phyloP scores from a whole-genome alignment of 1,140 invertebrate genomes.

The Sarcophaga bullata region DNA sequence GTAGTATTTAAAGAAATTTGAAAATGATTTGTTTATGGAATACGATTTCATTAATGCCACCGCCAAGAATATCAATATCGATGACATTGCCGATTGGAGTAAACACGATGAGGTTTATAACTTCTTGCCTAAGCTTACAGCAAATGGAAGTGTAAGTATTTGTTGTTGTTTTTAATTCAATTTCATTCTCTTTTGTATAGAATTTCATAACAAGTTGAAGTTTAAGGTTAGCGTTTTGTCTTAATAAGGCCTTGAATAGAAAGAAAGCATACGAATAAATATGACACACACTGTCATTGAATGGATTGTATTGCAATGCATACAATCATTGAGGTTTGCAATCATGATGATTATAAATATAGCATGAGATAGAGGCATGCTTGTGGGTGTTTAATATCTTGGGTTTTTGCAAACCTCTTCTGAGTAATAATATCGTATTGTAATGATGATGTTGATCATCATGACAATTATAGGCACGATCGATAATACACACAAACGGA shows the following conservation, averaged over 20 bases:
- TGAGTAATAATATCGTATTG: constrained; percentile 10
- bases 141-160: constrained; percentile 42
- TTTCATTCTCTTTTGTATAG: not conserved
- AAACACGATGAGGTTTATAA: constrained; percentile 51
- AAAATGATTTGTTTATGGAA: not conserved
- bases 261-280: not conserved
- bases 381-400: no score
- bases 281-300: not conserved
- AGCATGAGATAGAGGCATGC: no score
- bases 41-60: not conserved
- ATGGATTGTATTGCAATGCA: no score
- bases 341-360: no score
- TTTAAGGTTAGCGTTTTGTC: not conserved
- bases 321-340: no score
- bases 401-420: not conserved
- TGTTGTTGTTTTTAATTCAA: no score
- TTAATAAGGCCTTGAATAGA: not conserved
- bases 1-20: not conserved
- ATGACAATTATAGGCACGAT: no score
- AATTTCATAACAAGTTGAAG: not conserved
- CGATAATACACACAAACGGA: no score
- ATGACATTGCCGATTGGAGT: constrained; percentile 49
- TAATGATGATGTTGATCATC: no score
- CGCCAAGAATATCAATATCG: constrained; percentile 48
- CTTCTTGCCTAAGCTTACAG: constrained; percentile 60